A percentile compares a stretch with the other conserved stretches of the same genome.
Conservation (phyloP, 2,113 vertebrate species). For the Gasterosteus aculeatus region DNA sequence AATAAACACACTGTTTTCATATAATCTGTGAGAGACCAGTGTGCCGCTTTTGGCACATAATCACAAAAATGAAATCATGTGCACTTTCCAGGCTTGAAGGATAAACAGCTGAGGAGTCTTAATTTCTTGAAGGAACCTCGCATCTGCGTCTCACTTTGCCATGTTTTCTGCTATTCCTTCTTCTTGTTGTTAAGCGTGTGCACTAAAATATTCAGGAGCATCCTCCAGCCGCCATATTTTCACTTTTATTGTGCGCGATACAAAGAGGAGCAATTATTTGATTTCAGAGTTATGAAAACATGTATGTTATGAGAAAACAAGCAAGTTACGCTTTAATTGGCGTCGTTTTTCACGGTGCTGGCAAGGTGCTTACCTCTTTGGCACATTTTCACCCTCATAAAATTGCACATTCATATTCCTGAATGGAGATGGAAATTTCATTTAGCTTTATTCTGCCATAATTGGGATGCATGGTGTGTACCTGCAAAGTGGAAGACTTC, state of each 20-base stretch:
- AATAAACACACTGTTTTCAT: slow-evolving; percentile 64
- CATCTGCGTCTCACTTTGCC: slow-evolving; percentile 89
- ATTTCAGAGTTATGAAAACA: slow-evolving; percentile 99
- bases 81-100: slow-evolving; percentile 87
- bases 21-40: slow-evolving; percentile 92
- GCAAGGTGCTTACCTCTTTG: slow-evolving; percentile 97
- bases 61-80: slow-evolving; percentile 92
- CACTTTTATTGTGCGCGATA: slow-evolving; percentile 97
- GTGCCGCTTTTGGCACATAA: slow-evolving; percentile 91
- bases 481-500: slow-evolving; percentile 69
- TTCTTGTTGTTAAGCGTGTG: slow-evolving; percentile 46
- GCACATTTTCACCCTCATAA: slow-evolving; percentile 89
- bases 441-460: slow-evolving; percentile 80
- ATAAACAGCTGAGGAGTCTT: slow-evolving; percentile 82
- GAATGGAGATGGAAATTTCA: slow-evolving; percentile 85
- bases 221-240: slow-evolving; percentile 92
- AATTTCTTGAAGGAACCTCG: slow-evolving; percentile 89
- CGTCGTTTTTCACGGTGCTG: slow-evolving; percentile 95
- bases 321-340: slow-evolving; percentile 99
- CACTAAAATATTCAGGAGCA: slow-evolving; percentile 95
- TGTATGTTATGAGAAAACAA: slow-evolving; percentile 99
- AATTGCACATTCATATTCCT: slow-evolving; percentile 95
- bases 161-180: slow-evolving; percentile 83
- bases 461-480: slow-evolving; percentile 83
- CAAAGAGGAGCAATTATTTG: slow-evolving; percentile 98